phyloP scores from a whole-genome alignment of 2,888 invertebrate genomes.

The Salpingus planirostris region DNA sequence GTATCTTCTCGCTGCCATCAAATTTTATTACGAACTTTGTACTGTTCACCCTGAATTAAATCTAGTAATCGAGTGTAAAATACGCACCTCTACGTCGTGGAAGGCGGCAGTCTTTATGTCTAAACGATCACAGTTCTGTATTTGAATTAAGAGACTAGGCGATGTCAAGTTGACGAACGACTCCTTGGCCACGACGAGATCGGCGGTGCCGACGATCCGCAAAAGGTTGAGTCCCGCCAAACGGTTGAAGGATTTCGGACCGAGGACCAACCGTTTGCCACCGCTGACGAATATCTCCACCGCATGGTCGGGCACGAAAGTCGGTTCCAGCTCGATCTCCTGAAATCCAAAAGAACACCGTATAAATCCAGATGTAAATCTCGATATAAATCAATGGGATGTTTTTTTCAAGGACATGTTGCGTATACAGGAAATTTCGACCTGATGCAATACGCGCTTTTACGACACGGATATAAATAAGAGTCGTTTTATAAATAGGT shows the following conservation, averaged over 20 bases:
- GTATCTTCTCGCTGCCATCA: no score
- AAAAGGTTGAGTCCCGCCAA: slow-evolving; percentile 49
- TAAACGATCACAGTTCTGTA: slow-evolving; percentile 51
- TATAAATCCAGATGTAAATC: no score
- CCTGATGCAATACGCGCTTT: no score
- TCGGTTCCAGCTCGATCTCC: slow-evolving; percentile 44
- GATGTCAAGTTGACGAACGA: slow-evolving; percentile 54
- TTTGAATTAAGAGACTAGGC: slow-evolving; percentile 51
- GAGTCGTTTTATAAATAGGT: no score
- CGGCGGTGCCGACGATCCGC: slow-evolving; percentile 45
- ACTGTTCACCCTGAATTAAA: no score
- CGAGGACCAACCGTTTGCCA: slow-evolving; percentile 48
- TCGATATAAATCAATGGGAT: no score
- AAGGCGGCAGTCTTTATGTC: slow-evolving; percentile 56
- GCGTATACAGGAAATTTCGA: no score
- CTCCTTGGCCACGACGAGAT: slow-evolving; percentile 48
- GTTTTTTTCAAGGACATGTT: no score
- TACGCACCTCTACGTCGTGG: slow-evolving; percentile 46
- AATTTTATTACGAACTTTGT: no score
- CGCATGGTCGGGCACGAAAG: slow-evolving; percentile 50
- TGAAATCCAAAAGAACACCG: slow-evolving; percentile 35
- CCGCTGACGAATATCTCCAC: slow-evolving; percentile 51
- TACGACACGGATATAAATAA: no score
- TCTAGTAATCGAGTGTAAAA: no score
- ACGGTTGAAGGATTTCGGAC: slow-evolving; percentile 48